Evolutionary conservation across 2,888 invertebrate genomes (phyloP), one percentile per base, ranked within the genome.

Genomic region (Meloe dianella): DNA sequence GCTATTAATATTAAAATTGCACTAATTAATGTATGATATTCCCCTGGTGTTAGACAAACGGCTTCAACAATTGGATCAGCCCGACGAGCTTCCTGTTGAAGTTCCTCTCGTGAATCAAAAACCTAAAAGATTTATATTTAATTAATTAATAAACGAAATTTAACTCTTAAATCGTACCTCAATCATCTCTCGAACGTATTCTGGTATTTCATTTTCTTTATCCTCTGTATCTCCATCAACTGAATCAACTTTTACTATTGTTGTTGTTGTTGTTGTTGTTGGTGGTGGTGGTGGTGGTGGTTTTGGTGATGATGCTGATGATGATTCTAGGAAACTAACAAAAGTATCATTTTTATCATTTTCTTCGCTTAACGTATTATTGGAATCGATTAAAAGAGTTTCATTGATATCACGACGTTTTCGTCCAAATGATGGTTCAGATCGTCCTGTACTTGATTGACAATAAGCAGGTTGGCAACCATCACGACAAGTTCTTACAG

Each of bases 381-480:
- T 79, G n/a, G 61, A 66, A 57, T 76, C 77, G 9, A 68, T 60
- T 10, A 62, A 57, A 24, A 78, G 41, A 3, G 82, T 81, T 35
- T 77, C 83, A 69, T 87, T 86, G 0, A 86, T 60, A 0, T 86
- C 85, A 74, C 91, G 85, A 74, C 90, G 86, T 63, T 90, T 89
- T 70, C 91, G 87, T 0, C 94, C 95, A 77, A 93, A 93, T 0
- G 94, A 95, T 0, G 92, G 92, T 76, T 94, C 94, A 68, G 89
- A 90, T 66, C 95, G 86, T 35, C 95, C 94, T 4, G 76, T 65
- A 38, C 91, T 91, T 30, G 91, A 90, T 29, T 91, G 91, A 79
- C 95, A 95, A 77, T 94, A 94, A 10, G 95, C 95, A 57, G 96
- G 95, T 80, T 95, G 94, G 78, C 96, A 96, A 8, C 95, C 94